Evolutionary conservation across 2,888 invertebrate genomes (phyloP), one percentile per base, ranked within the genome.

Genomic region (Polymixis flavicincta): DNA sequence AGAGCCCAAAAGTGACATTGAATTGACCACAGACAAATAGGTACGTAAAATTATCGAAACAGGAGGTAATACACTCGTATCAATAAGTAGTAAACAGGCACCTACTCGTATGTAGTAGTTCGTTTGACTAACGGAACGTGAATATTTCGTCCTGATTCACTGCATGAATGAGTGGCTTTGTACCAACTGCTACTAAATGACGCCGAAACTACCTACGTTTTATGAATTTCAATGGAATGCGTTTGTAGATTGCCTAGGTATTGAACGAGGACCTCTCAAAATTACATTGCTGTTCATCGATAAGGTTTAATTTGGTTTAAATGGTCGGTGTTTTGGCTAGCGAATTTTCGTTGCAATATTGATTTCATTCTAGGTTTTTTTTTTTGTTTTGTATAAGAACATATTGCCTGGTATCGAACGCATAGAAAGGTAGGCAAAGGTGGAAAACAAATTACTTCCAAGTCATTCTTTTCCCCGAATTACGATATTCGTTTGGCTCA

Each of bases 101-200:
- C 83, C 85, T 83, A 87, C 48, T 79, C 65, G 60, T 60, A 66
- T 74, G 69, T 83, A 83, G 87, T 85, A 80, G 64, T 84, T 87
- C 91, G 91, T 93, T 93, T 94, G 92, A 93, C 92, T 92, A 93
- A 90, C 92, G 92, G 91, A 89, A 89, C 91, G 92, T 93, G 92
- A 94, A 92, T 91, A 92, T 94, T 94, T 93, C 91, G 92, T 90
- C 88, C 89, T 89, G 83, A 91, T 92, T 90, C 89, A 87, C 82
- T 89, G 90, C 90, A 91, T 92, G 90, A 91, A 90, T 92, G 92
- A 89, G 85, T 91, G 89, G 84, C 89, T 92, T 91, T 91, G 90
- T 90, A 88, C 87, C 87, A 87, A 85, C 88, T 88, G 88, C 86
- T 87, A 87, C 78, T 86, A 87, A 87, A 87, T 87, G 88, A 87